Base-by-base conservation (phyloP, 1,140 invertebrate species). In the Oryzaephilus surinamensis region DNA sequence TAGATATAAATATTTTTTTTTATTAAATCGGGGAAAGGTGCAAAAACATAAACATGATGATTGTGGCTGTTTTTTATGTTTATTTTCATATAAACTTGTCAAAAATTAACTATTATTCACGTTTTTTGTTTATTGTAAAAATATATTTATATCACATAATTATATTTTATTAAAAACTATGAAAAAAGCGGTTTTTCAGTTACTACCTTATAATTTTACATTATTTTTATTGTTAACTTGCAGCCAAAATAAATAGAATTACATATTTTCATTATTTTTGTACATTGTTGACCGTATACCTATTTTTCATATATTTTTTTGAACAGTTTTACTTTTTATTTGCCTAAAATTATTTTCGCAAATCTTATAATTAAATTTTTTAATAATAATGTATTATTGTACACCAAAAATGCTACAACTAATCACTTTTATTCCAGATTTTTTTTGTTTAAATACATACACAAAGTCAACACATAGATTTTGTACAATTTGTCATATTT, bases 211-310 rank as follows among this genome's bases (percentile, higher is more conserved):
- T n/a, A n/a, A 24, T n/a, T 36, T 41, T 21, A 16, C 19, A 39
- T 41, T 33, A n/a, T n/a, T n/a, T n/a, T n/a, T n/a, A n/a, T n/a
- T n/a, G n/a, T n/a, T 48, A 34, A 48, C 38, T 45, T 49, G 39
- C 31, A 51, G 42, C 35, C 44, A 38, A 43, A 51, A 31, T 33
- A 45, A 18, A 21, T 20, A 16, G 11, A 33, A 13, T 10, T 8
- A 24, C 10, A 24, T 6, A 20, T 21, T 11, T 21, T 38, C 21
- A 45, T 29, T 36, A 44, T 24, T 45, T 55, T 57, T 57, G 55
- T 56, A 59, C 55, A 56, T 50, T 48, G 46, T 58, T 58, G 50
- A 57, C 57, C 57, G 57, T 59, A 59, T 59, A 59, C 57, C 51
- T 55, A 54, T 33, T 38, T 50, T 48, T 32, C 31, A n/a, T n/a